Evolutionary conservation across 2,888 invertebrate species (phyloP).

Genomic region (Arctia plantaginis): DNA sequence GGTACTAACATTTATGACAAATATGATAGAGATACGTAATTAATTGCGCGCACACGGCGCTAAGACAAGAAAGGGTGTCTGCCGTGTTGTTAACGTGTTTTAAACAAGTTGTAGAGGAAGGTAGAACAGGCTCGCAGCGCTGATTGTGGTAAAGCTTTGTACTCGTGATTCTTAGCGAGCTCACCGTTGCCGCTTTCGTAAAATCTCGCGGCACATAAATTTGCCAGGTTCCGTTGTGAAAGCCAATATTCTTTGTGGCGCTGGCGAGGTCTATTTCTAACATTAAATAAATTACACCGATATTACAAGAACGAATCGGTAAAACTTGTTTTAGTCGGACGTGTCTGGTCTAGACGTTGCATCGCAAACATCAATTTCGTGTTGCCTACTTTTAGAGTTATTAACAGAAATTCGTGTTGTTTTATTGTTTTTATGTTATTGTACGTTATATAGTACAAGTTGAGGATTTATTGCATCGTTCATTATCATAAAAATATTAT

Average conservation of each 20-base stretch:
- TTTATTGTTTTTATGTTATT: conserved; percentile 33
- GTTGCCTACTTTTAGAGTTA: conserved; percentile 61
- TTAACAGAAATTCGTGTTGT: conserved; percentile 46
- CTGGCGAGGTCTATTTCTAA: conserved; percentile 83
- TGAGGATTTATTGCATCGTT: conserved; percentile 33
- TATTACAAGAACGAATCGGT: conserved; percentile 85
- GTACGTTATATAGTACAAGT: conserved; percentile 26
- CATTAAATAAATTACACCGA: conserved; percentile 86
- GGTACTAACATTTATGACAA: conserved; percentile 31
- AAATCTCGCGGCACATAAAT: conserved; percentile 84
- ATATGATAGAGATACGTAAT: conserved; percentile 42
- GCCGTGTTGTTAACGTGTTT: conserved; percentile 43
- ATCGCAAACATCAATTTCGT: conserved; percentile 76
- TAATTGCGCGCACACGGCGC: conserved; percentile 31
- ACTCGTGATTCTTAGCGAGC: conserved; percentile 69
- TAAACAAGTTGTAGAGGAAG: conserved; percentile 40
- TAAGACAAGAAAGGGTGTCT: conserved; percentile 30
- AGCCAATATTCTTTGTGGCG: conserved; percentile 85
- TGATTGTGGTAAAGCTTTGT: conserved; percentile 67
- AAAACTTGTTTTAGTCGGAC: conserved; percentile 79
- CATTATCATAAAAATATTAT: background rate
- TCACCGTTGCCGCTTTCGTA: conserved; percentile 61
- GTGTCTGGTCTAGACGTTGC: conserved; percentile 74
- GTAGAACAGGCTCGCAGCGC: conserved; percentile 23
- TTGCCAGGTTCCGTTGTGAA: conserved; percentile 84